Base-by-base conservation (phyloP, 1,140 invertebrate species). In the Orussus abietinus region DNA sequence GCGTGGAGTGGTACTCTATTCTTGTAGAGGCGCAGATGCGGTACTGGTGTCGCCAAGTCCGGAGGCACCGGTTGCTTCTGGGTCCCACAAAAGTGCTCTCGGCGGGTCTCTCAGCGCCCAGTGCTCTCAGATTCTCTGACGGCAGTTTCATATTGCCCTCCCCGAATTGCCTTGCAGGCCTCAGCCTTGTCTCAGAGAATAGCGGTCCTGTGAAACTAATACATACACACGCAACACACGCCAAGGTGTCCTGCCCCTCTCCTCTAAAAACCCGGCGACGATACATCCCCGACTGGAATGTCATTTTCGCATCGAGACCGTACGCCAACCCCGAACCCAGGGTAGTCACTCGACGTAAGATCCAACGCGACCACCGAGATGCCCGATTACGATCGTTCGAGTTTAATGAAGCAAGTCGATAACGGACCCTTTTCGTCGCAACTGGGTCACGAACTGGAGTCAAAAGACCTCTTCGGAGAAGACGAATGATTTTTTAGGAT, bases 211-310 rank as follows among this genome's bases (percentile, higher is more conserved):
- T 72, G 71, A 74, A 74, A 74, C 71, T 74, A 72, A 74, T 64
- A 72, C 59, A 74, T 74, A 72, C 71, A 72, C 69, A 69, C 68
- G 71, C 71, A 72, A 64, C 69, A 66, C 63, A 70, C 69, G 70
- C 69, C 60, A 67, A 71, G 53, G 61, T 57, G 57, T 58, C 59
- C 63, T 56, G 57, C 25, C 47, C 53, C 30, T 17, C 18, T 36
- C n/a, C n/a, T 4, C 13, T 17, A 32, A 32, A 12, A 10, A 14
- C 13, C 9, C 10, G 13, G 17, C 12, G 10, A n/a, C 10, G 12
- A 28, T 28, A n/a, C 12, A 10, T 12, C 3, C 12, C 31, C 9
- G n/a, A n/a, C n/a, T n/a, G n/a, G n/a, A n/a, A n/a, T n/a, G n/a
- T n/a, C n/a, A n/a, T n/a, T n/a, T n/a, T n/a, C n/a, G n/a, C n/a